Conservation (phyloP, 2,113 vertebrate species). For the Sialia sialis region DNA sequence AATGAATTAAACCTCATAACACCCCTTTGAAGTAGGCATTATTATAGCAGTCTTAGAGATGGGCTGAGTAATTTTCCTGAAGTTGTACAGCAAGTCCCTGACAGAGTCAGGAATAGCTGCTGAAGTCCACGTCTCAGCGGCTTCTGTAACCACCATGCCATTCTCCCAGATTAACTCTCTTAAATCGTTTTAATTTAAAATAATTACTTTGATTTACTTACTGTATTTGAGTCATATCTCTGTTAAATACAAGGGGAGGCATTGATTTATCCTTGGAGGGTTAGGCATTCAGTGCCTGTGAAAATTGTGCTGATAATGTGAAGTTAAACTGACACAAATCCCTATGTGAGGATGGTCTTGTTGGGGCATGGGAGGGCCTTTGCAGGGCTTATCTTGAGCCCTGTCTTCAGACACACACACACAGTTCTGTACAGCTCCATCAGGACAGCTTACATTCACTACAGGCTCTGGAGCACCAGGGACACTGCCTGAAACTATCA, state of each 20-base stretch:
- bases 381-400: background rate
- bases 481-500: background rate
- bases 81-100: constrained; percentile 47
- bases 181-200: constrained; percentile 64
- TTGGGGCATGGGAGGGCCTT: background rate
- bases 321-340: constrained; percentile 56
- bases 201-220: constrained; percentile 66
- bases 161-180: constrained; percentile 5
- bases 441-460: background rate
- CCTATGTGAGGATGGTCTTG: constrained; percentile 15
- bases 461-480: accelerated
- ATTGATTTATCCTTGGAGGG: constrained; percentile 44
- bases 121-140: accelerated
- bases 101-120: constrained; percentile 40
- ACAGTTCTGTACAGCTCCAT: background rate
- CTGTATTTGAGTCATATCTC: constrained; percentile 49
- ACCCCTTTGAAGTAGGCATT: constrained; percentile 64
- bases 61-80: constrained; percentile 52
- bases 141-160: background rate
- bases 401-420: background rate
- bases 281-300: constrained; percentile 19
- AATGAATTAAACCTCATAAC: constrained; percentile 62
- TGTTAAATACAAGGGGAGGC: constrained; percentile 48
- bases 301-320: background rate
- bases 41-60: constrained; percentile 50